These are phyloP conservation scores for Pterostichus niger DNA, from an alignment of 2,888 invertebrate species.

Conservation along the genomic window DNA sequence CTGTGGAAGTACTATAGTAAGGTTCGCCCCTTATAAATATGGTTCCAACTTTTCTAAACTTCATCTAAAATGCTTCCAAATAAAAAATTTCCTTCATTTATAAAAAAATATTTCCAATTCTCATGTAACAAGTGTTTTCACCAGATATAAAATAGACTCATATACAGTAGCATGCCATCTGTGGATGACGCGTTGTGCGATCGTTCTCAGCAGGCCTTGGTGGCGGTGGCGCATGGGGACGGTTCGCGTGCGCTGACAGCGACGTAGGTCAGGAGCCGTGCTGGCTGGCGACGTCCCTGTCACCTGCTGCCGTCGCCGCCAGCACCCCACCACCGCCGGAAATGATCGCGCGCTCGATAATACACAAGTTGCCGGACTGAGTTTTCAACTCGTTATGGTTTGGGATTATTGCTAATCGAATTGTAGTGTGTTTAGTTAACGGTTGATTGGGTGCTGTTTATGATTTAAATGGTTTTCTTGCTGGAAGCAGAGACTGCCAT, in stretches of 20 bases:
- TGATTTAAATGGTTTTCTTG: slow-evolving; percentile 22
- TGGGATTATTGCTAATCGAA: slow-evolving; percentile 49
- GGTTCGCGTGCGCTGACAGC: slow-evolving; percentile 37
- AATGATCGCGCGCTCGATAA: slow-evolving; percentile 54
- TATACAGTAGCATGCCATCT: slow-evolving; percentile 29
- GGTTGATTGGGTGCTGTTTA: slow-evolving; percentile 25
- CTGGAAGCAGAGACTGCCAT: background rate
- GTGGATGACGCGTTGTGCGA: slow-evolving; percentile 19
- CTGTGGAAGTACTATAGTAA: background rate
- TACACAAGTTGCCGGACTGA: slow-evolving; percentile 20
- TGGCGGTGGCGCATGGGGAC: background rate
- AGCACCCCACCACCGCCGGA: slow-evolving; percentile 12
- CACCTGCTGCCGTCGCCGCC: slow-evolving; percentile 33
- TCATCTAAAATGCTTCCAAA: slow-evolving; percentile 26
- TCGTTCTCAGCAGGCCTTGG: slow-evolving; percentile 5
- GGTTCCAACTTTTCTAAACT: slow-evolving; percentile 10
- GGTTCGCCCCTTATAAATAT: background rate
- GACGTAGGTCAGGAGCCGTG: slow-evolving; percentile 54
- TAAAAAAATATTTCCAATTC: slow-evolving; percentile 44
- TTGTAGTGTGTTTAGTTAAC: slow-evolving; percentile 45
- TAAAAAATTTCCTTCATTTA: slow-evolving; percentile 41
- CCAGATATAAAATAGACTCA: slow-evolving; percentile 48
- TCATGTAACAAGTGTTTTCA: slow-evolving; percentile 50
- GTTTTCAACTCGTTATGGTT: slow-evolving; percentile 36
- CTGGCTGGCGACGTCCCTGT: slow-evolving; percentile 51